Conservation (phyloP, 2,888 invertebrate genomes). For the Campoplex nolae region DNA sequence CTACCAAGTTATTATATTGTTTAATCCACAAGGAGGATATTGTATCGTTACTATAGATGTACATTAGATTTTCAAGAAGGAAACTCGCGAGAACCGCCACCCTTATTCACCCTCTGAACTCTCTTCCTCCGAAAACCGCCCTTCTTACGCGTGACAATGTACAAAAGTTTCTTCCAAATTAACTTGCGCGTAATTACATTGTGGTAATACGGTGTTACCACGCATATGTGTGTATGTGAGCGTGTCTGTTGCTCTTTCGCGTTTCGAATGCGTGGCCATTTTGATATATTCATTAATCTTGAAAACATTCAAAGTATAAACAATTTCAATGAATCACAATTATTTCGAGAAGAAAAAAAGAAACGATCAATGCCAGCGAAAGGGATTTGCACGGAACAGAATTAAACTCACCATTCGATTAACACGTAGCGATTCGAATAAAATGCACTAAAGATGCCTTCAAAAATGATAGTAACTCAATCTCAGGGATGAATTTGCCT, state of each 20-base stretch:
- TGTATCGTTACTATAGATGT: conserved; percentile 51
- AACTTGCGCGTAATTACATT: conserved; percentile 54
- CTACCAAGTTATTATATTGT: conserved; percentile 67
- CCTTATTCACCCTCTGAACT: neutral
- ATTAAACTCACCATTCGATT: neutral
- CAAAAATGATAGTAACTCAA: neutral
- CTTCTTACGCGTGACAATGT: conserved; percentile 54
- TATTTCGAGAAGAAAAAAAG: neutral
- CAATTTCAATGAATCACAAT: neutral
- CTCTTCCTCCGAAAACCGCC: neutral
- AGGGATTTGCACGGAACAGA: neutral
- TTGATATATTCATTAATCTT: neutral
- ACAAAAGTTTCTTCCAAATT: conserved; percentile 54
- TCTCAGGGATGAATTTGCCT: neutral
- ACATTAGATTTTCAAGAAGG: conserved; percentile 44
- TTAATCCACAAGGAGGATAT: conserved; percentile 65
- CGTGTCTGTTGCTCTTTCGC: neutral
- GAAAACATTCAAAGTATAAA: neutral
- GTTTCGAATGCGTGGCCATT: neutral
- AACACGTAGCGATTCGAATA: neutral
- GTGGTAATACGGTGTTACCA: conserved; percentile 1
- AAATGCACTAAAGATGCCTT: neutral
- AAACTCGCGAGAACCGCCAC: conserved; percentile 44
- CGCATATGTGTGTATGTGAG: too few species aligned
- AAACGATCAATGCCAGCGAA: neutral